Evolutionary conservation across 1,140 invertebrate genomes (phyloP), one percentile per base, ranked within the genome.

Genomic region (Phymastichus coffea): DNA sequence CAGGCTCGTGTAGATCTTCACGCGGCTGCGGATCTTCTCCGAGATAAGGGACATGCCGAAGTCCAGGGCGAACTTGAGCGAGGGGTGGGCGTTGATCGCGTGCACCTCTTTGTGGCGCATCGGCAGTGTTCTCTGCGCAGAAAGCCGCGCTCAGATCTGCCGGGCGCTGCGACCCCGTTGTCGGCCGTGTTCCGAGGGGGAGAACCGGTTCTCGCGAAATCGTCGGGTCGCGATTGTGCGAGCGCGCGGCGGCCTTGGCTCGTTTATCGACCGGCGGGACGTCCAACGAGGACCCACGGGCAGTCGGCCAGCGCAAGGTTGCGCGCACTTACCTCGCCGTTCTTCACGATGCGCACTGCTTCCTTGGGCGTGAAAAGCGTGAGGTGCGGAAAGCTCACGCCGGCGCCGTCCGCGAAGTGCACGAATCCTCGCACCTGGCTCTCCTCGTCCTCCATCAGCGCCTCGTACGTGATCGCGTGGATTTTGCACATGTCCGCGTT

Each of bases 51-150:
- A 84, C 82, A 92, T 87, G 20, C 89, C 88, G 69, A 92, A 90
- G 69, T 93, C 90, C 1, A 91, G 77, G 1, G 90, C 87, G 61
- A 90, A 91, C 68, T 90, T 90, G 35, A 93, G 80, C 0, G 89
- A 88, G 0, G 87, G 82, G 66, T 89, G 90, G 0, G 87, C 84
- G 68, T 92, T 89, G 22, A 93, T 85, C 6, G 85, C 89, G 69
- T 93, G 87, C 4, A 93, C 86, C 70, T 90, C 86, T 72, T 93
- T 93, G 75, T 94, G 91, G 63, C 91, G 81, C 83, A 93, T 87
- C 23, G 92, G 91, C 38, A 93, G 76, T 1, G 90, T 92, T 75
- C 87, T 85, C 89, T 93, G 74, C n/a, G n/a, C n/a, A 41, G 83
- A 81, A 57, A 33, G 28, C 6, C 28, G 28, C n/a, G n/a, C n/a